Conservation (phyloP, 2,888 invertebrate genomes). For the Drosophila eohydei region DNA sequence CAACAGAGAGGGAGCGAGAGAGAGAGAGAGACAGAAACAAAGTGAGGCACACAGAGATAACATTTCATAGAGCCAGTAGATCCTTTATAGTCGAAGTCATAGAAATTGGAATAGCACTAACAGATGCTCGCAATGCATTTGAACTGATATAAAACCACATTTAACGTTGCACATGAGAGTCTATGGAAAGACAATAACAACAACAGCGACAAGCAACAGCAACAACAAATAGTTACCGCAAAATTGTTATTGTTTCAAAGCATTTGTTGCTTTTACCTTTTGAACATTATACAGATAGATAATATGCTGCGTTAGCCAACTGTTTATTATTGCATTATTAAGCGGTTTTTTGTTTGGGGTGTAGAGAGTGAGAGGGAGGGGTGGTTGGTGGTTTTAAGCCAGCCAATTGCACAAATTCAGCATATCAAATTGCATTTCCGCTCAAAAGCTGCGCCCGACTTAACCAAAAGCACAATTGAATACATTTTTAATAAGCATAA, state of each 20-base stretch:
- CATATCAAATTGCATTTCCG: slow-evolving; percentile 59
- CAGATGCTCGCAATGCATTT: slow-evolving; percentile 4
- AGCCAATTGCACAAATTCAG: slow-evolving; percentile 45
- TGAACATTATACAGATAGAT: slow-evolving; percentile 19
- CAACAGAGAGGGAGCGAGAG: neutral
- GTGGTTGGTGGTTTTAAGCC: slow-evolving; percentile 1
- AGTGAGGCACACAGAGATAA: neutral
- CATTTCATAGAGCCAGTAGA: slow-evolving; percentile 15
- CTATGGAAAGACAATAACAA: slow-evolving; percentile 13
- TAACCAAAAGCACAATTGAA: slow-evolving; percentile 27
- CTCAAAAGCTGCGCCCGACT: slow-evolving; percentile 30
- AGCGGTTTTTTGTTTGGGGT: slow-evolving; percentile 38
- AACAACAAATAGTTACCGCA: slow-evolving; percentile 17
- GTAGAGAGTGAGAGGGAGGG: neutral
- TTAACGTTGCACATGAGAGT: slow-evolving; percentile 17
- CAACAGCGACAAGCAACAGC: slow-evolving; percentile 3
- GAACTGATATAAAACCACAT: slow-evolving; percentile 32
- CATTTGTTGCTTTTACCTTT: slow-evolving; percentile 39
- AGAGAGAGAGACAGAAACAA: neutral
- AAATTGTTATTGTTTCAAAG: slow-evolving; percentile 33
- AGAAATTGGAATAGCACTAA: neutral
- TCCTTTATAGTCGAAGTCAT: slow-evolving; percentile 5
- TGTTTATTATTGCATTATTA: slow-evolving; percentile 60
- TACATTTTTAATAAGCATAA: slow-evolving; percentile 60
- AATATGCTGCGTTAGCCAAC: slow-evolving; percentile 22